Evolutionary conservation across 2,797 vertebrate species (phyloP).

Genomic region (Alauda arvensis): DNA sequence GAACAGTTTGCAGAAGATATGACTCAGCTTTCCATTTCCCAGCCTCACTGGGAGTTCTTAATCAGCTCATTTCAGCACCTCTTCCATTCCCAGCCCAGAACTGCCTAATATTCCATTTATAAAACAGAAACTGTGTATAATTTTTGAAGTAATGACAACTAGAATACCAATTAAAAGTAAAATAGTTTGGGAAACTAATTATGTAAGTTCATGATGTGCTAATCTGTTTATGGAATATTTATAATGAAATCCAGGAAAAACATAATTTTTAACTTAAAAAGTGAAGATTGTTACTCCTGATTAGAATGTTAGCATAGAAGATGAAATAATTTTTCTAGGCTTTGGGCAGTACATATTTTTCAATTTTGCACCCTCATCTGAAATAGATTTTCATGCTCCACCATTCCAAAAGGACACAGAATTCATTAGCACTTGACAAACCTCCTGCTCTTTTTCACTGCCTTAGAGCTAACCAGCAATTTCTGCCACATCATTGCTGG

Average conservation of each 20-base stretch:
- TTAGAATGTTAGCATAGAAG: not conserved
- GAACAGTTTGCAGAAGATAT: not conserved
- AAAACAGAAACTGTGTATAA: not conserved
- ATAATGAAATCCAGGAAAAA: not conserved
- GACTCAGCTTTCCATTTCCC: not conserved
- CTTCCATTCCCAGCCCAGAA: not conserved
- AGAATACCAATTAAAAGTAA: not conserved
- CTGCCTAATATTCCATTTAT: not conserved
- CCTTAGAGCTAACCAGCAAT: not conserved
- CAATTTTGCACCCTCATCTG: not conserved
- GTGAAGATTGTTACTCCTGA: not conserved
- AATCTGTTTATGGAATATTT: not conserved
- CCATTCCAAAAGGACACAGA: not conserved
- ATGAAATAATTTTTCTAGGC: not conserved
- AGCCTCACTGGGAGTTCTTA: not conserved
- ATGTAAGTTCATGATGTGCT: not conserved
- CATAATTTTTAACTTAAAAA: not conserved
- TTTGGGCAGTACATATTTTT: not conserved
- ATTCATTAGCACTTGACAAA: conserved; percentile 3
- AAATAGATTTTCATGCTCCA: not conserved
- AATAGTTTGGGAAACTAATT: not conserved
- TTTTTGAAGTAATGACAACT: not conserved
- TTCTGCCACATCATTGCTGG: not conserved
- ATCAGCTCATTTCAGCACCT: not conserved
- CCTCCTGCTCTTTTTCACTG: not conserved